phyloP scores from a whole-genome alignment of 1,140 invertebrate genomes.

The Aphelenchoides besseyi region DNA sequence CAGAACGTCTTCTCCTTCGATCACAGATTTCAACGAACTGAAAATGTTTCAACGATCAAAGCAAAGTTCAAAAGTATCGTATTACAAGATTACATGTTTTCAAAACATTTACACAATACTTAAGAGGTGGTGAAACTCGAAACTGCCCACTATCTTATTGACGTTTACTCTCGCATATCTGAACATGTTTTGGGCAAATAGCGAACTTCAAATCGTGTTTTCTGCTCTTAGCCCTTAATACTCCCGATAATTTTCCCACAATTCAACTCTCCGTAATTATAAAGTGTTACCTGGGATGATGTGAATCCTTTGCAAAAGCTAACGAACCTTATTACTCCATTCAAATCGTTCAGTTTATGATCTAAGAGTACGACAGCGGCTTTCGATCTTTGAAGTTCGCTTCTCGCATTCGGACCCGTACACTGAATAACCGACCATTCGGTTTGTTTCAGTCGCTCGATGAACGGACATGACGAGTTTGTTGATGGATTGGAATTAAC shows the following conservation, averaged over 20 bases:
- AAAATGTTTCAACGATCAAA: slow-evolving; percentile 32
- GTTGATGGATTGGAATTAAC: not conserved
- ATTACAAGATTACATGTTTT: slow-evolving; percentile 19
- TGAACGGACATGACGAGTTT: not conserved
- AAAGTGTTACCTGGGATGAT: too few relatives aligned
- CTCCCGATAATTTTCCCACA: too few relatives aligned
- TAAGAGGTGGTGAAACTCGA: not conserved
- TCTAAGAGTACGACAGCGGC: slow-evolving; percentile 31
- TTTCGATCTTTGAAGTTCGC: slow-evolving; percentile 23
- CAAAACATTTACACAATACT: too few relatives aligned
- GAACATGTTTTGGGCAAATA: slow-evolving; percentile 18
- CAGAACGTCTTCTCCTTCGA: slow-evolving; percentile 44
- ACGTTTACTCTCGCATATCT: not conserved
- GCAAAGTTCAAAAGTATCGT: too few relatives aligned
- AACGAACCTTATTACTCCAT: slow-evolving; percentile 23
- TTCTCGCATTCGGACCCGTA: not conserved
- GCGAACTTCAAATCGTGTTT: too few relatives aligned
- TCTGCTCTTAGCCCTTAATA: too few relatives aligned
- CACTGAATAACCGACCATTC: slow-evolving; percentile 10
- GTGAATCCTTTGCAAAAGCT: too few relatives aligned
- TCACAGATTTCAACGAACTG: slow-evolving; percentile 29
- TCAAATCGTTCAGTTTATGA: slow-evolving; percentile 37
- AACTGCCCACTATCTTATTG: not conserved
- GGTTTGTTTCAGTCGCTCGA: slow-evolving; percentile 13
- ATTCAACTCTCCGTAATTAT: too few relatives aligned